Evolutionary conservation across 2,113 vertebrate genomes (phyloP).

Genomic region (Sus scrofa): DNA sequence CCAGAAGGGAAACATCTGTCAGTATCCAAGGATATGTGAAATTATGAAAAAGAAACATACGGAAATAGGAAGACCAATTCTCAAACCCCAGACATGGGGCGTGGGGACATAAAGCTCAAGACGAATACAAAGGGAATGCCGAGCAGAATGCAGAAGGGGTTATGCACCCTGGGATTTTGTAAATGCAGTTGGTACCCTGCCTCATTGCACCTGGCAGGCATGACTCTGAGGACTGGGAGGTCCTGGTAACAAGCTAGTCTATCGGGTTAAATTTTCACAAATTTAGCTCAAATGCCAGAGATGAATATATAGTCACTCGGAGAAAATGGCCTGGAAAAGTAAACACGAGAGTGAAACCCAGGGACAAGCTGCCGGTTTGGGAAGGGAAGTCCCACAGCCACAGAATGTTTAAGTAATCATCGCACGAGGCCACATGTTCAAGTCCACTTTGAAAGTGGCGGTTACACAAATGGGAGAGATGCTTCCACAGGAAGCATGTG

Average conservation of each 20-base stretch:
- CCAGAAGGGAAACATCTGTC: background rate
- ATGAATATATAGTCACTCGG: background rate
- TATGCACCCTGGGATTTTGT: background rate
- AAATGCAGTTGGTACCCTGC: accelerated
- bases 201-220: background rate
- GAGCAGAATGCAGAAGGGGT: background rate
- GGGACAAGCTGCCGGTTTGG: background rate
- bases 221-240: background rate
- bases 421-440: accelerated
- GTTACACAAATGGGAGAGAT: background rate
- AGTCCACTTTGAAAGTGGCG: background rate
- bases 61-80: slow-evolving; percentile 32
- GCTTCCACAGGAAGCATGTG: accelerated
- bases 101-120: slow-evolving; percentile 14
- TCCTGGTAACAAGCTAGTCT: background rate
- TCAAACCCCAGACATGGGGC: slow-evolving; percentile 49
- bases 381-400: background rate
- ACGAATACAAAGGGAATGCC: background rate
- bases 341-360: background rate
- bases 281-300: slow-evolving; percentile 31
- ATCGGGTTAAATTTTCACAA: slow-evolving; percentile 30
- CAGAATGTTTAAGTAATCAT: background rate
- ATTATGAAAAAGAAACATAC: slow-evolving; percentile 49
- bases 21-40: background rate
- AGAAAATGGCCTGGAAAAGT: background rate